Base-by-base conservation (phyloP, 1,140 invertebrate genomes). In the Zeugodacus cucurbitae region DNA sequence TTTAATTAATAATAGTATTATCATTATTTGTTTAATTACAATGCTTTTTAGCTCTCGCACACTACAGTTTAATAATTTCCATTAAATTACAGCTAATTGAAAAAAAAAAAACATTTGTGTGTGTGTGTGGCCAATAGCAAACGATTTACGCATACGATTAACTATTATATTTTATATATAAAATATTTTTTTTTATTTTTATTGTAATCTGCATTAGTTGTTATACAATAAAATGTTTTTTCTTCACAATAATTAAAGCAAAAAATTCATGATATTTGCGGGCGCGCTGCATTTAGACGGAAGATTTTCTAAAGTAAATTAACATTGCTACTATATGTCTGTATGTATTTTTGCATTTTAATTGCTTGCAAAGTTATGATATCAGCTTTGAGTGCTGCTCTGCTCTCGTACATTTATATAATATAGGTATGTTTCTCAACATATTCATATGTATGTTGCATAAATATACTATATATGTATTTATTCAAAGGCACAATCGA, bases 401-500 rank as follows among this genome's bases (percentile, higher is more conserved):
- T n/a, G 57, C 17, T 58, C 2, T 22, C 57, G 22, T 17, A 22
- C 57, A 20, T 6, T 54, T 54, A 54, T 54, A 54, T 54, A 54
- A 54, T 54, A 54, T n/a, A 54, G 48, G 10, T 64, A n/a, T 64
- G 62, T 62, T 62, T 62, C 6, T 26, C 20, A 62, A 2, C 26
- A 26, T 62, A 26, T 62, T n/a, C 10, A 8, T 64, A 29, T 32
- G 3, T 67, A 26, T 34, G 14, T 32, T 67, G 11, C 11, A 67
- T 70, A 70, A 34, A 32, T 32, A 67, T 67, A 29, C 3, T 67
- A 3, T 67, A 0, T 67, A 3, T 34, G 64, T 34, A 67, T 74
- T 14, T 32, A 34, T 74, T 14, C 34, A 74, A 74, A 74, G 67
- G 67, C 67, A 74, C 67, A 74, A 70, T 74, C 67, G 67, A 74